Base-by-base conservation (phyloP, 2,797 vertebrate species). In the Leptodactylus fallax region DNA sequence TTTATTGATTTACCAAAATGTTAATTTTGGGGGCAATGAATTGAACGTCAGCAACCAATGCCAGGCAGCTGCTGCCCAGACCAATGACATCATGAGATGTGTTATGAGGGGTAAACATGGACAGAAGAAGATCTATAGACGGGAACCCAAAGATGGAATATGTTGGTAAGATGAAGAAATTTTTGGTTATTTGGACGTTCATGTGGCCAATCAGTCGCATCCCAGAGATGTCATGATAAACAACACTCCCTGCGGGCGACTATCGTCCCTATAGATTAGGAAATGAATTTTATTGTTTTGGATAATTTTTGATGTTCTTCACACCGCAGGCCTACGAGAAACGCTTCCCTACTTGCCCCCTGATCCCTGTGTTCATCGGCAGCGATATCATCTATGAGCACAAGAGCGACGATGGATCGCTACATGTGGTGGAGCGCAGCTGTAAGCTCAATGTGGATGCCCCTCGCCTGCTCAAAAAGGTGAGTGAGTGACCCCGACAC, bases 401-500 rank as follows among this genome's bases (percentile, higher is more conserved):
- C 89, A 92, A 77, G 83, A 96, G 94, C 0, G 91, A 95, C 0
- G 96, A 96, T 0, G 95, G 95, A 1, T 93, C 96, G 0, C 79
- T 95, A 45, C 95, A 95, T 0, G 51, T 95, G 79, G 91, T 95
- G 11, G 96, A 96, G 51, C 92, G 96, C 11, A 95, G 94, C 91
- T 97, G 96, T 91, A 91, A 94, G 81, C 92, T 97, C 14, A 95
- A 95, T 0, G 95, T 97, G 83, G 96, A 96, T 0, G 95, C 95
- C 21, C 96, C 96, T 0, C 90, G 95, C 83, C 94, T 97, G 87
- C 93, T 97, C 11, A 94, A 96, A 90, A 96, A 95, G 94, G 95
- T 94, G 11, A 74, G 13, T 3, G 91, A n/a, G 16, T n/a, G 49
- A 23, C 19, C 49, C n/a, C 14, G 19, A 12, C 80, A 36, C 1